phyloP scores from a whole-genome alignment of 35 echinoderm and acorn worm genomes.

The Eucidaris tribuloides region DNA sequence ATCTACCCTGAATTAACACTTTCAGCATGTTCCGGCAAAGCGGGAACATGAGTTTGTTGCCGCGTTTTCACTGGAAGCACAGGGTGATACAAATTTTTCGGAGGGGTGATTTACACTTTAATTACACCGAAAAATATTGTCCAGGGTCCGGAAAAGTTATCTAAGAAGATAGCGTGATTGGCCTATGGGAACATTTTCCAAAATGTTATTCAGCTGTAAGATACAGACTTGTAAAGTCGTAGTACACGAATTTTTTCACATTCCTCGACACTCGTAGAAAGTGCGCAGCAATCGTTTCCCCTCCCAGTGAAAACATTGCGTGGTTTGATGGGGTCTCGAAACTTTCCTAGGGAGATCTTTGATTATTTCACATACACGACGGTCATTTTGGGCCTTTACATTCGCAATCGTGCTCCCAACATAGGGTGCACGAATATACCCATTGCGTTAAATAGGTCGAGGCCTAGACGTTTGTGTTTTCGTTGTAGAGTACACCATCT shows the following conservation, averaged over 20 bases:
- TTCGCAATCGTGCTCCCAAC: constrained; percentile 10
- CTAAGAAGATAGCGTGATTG: not conserved
- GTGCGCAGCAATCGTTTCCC: not conserved
- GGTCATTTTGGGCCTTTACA: not conserved
- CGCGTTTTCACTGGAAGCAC: not conserved
- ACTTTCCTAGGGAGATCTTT: not conserved
- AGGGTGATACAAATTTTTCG: not conserved
- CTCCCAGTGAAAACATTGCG: not conserved
- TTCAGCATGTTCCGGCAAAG: not conserved
- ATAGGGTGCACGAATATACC: not conserved
- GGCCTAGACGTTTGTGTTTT: not conserved
- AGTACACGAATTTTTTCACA: not conserved
- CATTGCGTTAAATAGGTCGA: not conserved
- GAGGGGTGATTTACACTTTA: constrained; percentile 7
- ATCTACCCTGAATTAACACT: not conserved
- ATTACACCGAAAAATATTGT: constrained; percentile 8
- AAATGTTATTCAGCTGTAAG: not conserved
- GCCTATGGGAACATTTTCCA: not conserved
- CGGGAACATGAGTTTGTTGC: not conserved
- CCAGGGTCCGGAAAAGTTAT: not conserved
- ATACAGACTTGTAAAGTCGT: not conserved
- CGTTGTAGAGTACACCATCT: not conserved
- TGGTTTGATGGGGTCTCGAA: not conserved
- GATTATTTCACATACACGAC: not conserved
- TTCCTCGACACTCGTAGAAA: not conserved